Conservation (phyloP, 2,888 invertebrate genomes). For the Erpobdella octoculata region DNA sequence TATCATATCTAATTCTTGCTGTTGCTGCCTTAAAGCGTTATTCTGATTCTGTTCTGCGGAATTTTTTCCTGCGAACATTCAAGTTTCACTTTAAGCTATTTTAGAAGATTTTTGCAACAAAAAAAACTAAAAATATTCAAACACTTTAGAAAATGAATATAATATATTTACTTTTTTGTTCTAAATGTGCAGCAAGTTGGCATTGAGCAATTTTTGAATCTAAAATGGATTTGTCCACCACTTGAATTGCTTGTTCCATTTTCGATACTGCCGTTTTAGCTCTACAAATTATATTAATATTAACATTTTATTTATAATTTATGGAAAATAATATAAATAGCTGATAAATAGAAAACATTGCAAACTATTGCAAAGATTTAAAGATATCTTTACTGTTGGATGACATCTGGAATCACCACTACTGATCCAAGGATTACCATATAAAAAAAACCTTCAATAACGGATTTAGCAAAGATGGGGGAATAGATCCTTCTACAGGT, state of each 20-base stretch:
- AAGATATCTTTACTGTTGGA: too few relatives aligned
- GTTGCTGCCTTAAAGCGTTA: too few relatives aligned
- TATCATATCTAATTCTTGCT: neutral
- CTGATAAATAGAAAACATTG: too few relatives aligned
- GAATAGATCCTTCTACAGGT: too few relatives aligned
- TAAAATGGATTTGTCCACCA: conserved; percentile 13
- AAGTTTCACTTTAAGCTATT: neutral
- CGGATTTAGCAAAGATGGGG: too few relatives aligned
- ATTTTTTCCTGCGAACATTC: too few relatives aligned
- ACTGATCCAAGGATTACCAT: too few relatives aligned
- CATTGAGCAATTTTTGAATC: conserved; percentile 27
- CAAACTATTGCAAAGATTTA: too few relatives aligned
- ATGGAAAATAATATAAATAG: neutral
- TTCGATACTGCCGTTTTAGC: conserved; percentile 27
- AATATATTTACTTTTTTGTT: conserved; percentile 15
- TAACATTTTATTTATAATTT: neutral
- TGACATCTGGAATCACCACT: too few relatives aligned
- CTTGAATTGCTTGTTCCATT: conserved; percentile 23
- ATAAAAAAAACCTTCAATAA: too few relatives aligned
- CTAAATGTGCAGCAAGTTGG: conserved; percentile 16
- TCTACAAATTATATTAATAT: neutral
- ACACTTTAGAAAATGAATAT: neutral
- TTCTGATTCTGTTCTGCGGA: too few relatives aligned
- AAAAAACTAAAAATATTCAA: neutral
- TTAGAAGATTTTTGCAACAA: neutral